Evolutionary conservation across 1,140 invertebrate genomes (phyloP).

Genomic region (Drosophila elegans): DNA sequence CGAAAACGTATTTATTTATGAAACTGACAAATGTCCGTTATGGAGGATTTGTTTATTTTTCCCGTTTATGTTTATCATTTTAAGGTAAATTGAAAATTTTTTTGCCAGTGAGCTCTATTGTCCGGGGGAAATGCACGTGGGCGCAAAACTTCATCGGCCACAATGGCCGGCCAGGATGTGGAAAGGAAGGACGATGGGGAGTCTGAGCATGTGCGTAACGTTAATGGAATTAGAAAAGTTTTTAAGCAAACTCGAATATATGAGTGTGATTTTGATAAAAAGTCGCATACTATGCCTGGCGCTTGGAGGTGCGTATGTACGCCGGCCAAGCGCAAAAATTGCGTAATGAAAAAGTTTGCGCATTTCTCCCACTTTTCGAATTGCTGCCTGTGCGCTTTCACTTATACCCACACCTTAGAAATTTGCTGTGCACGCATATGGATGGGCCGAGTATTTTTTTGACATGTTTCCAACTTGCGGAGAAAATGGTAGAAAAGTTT

Average conservation of each 20-base stretch:
- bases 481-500: conserved; percentile 58
- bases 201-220: conserved; percentile 73
- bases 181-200: conserved; percentile 30
- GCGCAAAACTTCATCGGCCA: conserved; percentile 43
- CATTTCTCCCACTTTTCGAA: conserved; percentile 3
- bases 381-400: conserved; percentile 5
- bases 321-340: conserved; percentile 63
- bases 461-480: conserved; percentile 55
- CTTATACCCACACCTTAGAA: neutral
- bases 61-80: too few species aligned
- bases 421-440: conserved; percentile 22
- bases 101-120: conserved; percentile 11
- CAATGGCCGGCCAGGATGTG: conserved; percentile 14
- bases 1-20: too few species aligned
- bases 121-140: conserved; percentile 36
- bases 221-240: conserved; percentile 83
- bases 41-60: too few species aligned
- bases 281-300: conserved; percentile 29
- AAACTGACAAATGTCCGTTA: too few species aligned
- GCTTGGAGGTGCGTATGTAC: conserved; percentile 40
- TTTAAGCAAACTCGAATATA: conserved; percentile 71
- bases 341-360: conserved; percentile 78
- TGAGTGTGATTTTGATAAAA: conserved; percentile 72
- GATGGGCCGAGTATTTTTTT: conserved; percentile 45
- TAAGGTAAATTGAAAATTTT: neutral